These are phyloP conservation scores for Whitmania pigra DNA, from an alignment of 1,140 invertebrate species.

Conservation along the genomic window DNA sequence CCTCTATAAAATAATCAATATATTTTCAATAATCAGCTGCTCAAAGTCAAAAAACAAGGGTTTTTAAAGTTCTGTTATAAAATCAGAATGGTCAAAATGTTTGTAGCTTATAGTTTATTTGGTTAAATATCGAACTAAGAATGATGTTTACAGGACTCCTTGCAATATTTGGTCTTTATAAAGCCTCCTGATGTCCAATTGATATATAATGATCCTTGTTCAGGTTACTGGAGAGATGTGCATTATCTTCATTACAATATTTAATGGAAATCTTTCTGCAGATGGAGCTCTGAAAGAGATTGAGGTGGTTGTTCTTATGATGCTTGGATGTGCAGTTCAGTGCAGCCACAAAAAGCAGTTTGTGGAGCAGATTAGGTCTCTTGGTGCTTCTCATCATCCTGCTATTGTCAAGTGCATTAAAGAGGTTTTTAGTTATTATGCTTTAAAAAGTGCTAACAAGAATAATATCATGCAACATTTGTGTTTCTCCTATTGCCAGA, in stretches of 20 bases:
- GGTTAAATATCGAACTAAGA: neutral
- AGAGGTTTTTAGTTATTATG: constrained; percentile 2
- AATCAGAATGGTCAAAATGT: too few species aligned
- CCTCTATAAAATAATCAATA: neutral
- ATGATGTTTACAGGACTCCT: neutral
- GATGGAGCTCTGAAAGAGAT: neutral
- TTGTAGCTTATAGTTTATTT: neutral
- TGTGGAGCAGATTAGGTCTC: neutral
- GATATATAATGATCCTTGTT: neutral
- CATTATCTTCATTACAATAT: neutral
- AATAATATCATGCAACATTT: too few species aligned
- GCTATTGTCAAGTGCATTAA: neutral
- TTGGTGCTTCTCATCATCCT: neutral
- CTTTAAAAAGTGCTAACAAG: neutral
- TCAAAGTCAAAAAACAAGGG: too few species aligned
- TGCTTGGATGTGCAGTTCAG: constrained; percentile 10
- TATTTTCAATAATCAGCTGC: constrained; percentile 3
- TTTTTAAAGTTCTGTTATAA: too few species aligned
- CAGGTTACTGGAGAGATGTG: neutral
- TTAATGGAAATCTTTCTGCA: neutral
- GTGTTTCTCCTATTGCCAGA: too few species aligned
- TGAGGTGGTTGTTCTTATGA: neutral
- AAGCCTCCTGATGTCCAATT: neutral
- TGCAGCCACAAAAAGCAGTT: neutral
- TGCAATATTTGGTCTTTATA: neutral